A percentile compares a stretch with the other conserved stretches of the same genome.
phyloP scores from a whole-genome alignment of 2,113 vertebrate species.

The Coreoperca whiteheadi region DNA sequence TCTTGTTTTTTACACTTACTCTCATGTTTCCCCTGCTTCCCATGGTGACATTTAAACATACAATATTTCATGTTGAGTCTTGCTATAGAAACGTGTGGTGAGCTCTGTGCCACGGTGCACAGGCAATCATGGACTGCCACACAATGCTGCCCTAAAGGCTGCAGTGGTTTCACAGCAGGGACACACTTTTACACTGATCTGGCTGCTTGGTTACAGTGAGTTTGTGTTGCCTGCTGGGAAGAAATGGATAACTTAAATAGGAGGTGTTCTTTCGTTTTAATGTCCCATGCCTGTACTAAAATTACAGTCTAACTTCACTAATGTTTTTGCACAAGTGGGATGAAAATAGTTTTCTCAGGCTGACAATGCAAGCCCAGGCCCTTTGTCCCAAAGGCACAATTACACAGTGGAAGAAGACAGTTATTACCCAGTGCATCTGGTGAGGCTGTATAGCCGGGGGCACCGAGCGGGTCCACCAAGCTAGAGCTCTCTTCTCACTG shows the following conservation, averaged over 20 bases:
- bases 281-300: slow-evolving; percentile 59
- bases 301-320: slow-evolving; percentile 42
- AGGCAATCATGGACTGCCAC: slow-evolving; percentile 20
- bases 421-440: slow-evolving; percentile 72
- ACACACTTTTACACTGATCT: slow-evolving; percentile 68
- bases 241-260: slow-evolving; percentile 56
- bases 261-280: slow-evolving; percentile 69
- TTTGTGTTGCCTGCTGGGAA: slow-evolving; percentile 70
- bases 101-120: slow-evolving; percentile 29
- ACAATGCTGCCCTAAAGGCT: slow-evolving; percentile 66
- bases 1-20: slow-evolving; percentile 9
- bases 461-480: slow-evolving; percentile 35
- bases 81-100: slow-evolving; percentile 46
- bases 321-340: slow-evolving; percentile 57
- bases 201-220: slow-evolving; percentile 67
- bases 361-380: slow-evolving; percentile 47
- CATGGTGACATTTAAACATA: slow-evolving; percentile 60
- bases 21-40: slow-evolving; percentile 52
- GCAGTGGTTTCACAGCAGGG: slow-evolving; percentile 66
- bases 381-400: slow-evolving; percentile 66
- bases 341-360: slow-evolving; percentile 65
- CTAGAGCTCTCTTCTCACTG: slow-evolving; percentile 9
- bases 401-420: slow-evolving; percentile 69
- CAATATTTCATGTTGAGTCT: slow-evolving; percentile 62
- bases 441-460: slow-evolving; percentile 41